phyloP scores from a whole-genome alignment of 2,797 vertebrate species.

The Phalanger gymnotis region DNA sequence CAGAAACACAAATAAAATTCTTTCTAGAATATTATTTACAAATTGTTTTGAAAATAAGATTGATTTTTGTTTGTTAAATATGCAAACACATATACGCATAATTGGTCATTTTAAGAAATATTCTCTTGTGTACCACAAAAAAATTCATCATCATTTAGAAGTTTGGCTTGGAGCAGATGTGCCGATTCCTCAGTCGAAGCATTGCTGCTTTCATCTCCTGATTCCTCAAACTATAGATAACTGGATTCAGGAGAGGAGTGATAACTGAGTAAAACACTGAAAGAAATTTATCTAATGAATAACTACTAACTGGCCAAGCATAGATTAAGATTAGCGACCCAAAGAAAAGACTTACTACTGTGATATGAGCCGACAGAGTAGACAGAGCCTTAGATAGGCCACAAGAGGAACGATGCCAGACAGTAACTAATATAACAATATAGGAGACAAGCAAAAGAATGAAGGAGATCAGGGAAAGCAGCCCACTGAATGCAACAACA shows the following conservation, averaged over 20 bases:
- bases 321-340: conserved; percentile 77
- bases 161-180: background rate
- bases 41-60: background rate
- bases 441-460: conserved; percentile 66
- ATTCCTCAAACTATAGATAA: conserved; percentile 24
- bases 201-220: conserved; percentile 5
- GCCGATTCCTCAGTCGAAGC: background rate
- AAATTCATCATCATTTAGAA: background rate
- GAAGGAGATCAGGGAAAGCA: conserved; percentile 71
- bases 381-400: conserved; percentile 67
- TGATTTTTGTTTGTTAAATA: background rate
- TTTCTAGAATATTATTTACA: background rate
- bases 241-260: conserved; percentile 6
- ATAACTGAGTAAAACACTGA: conserved; percentile 5
- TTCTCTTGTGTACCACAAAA: background rate
- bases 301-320: conserved; percentile 66
- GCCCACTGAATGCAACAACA: conserved; percentile 65
- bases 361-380: conserved; percentile 75
- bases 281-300: background rate
- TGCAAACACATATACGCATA: background rate
- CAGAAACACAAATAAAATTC: background rate
- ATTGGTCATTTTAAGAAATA: background rate
- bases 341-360: conserved; percentile 75
- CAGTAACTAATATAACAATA: conserved; percentile 50
- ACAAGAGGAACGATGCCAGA: background rate